A percentile compares a stretch with the other conserved stretches of the same genome.
phyloP scores from a whole-genome alignment of 1,140 invertebrate species.

The Pogonomyrmex californicus region DNA sequence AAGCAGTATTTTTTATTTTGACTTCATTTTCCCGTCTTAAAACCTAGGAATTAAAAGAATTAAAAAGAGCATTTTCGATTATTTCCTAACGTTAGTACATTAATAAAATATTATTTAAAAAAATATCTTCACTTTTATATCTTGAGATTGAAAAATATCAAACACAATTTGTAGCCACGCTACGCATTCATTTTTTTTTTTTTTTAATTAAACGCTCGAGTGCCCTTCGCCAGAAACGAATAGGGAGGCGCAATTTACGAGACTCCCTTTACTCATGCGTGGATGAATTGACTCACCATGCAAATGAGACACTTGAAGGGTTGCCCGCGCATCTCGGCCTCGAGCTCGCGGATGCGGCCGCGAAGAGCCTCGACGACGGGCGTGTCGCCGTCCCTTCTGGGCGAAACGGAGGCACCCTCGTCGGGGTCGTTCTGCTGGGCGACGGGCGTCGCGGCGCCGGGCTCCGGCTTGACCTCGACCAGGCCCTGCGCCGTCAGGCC shows the following conservation, averaged over 20 bases:
- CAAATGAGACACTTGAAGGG: slow-evolving; percentile 95
- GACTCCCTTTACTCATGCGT: background rate
- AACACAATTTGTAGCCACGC: background rate
- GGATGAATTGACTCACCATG: slow-evolving; percentile 89
- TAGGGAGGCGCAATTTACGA: background rate
- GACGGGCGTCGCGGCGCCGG: slow-evolving; percentile 81
- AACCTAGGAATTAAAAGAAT: background rate
- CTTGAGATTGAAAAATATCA: background rate
- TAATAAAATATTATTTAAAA: background rate
- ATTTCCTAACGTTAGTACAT: background rate
- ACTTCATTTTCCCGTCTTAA: background rate
- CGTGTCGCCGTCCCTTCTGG: slow-evolving; percentile 86
- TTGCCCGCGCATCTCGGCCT: slow-evolving; percentile 88
- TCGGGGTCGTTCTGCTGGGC: slow-evolving; percentile 70
- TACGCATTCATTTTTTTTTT: background rate
- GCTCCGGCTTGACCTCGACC: slow-evolving; percentile 85
- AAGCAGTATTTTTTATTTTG: background rate
- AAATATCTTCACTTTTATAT: background rate
- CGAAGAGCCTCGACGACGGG: slow-evolving; percentile 92
- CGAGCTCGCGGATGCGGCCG: slow-evolving; percentile 90
- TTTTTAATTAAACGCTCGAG: background rate
- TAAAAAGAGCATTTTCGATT: background rate
- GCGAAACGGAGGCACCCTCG: slow-evolving; percentile 85
- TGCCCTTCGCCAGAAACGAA: background rate
- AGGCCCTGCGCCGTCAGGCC: slow-evolving; percentile 58